Base-by-base conservation (phyloP, 2,797 vertebrate genomes). In the Poecilia velifera region DNA sequence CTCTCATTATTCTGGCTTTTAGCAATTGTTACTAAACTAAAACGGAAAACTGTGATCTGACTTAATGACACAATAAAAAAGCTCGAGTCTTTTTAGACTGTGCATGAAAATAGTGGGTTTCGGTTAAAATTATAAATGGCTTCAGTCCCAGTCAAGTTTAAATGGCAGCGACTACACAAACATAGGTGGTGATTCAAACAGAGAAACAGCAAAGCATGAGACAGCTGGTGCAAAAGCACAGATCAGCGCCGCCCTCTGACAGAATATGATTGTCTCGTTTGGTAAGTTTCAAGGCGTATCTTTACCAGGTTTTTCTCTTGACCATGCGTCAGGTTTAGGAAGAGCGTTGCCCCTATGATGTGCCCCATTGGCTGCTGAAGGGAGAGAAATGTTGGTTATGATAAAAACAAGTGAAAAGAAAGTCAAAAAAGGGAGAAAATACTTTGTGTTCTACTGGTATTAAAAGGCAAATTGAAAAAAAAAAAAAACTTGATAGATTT, bases 221-320 rank as follows among this genome's bases (percentile, higher is more conserved):
- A 76, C 59, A 57, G 82, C 70, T 88, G 85, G 80, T 78, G 82
- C 81, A 82, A 88, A 92, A 92, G 88, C 86, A 78, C 76, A 90
- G 76, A 87, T 83, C 64, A 86, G 84, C 59, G 62, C 77, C 77
- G 81, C 85, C 82, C 59, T 83, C 68, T 77, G 70, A 88, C 22
- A n/a, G 77, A 81, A 90, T 78, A 88, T 74, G 73, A 84, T 80
- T 87, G 68, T 74, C 87, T 78, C 77, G 88, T 77, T 68, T 66
- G 72, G 87, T 94, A 93, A 62, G 86, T 75, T 82, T 90, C 73
- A 90, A 78, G 76, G 70, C 86, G 89, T 87, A 82, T 93, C 87
- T 91, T 95, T 95, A 96, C 95, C 95, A 78, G 84, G 36, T 83
- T 90, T 89, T 62, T 92, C 91, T 92, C 85, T 89, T 86, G 91